Percentiles rank a stretch among this genome's conserved stretches.
These are phyloP conservation scores for Cyrtodaria siliqua DNA, from an alignment of 2,888 invertebrate species.

Conservation along the genomic window DNA sequence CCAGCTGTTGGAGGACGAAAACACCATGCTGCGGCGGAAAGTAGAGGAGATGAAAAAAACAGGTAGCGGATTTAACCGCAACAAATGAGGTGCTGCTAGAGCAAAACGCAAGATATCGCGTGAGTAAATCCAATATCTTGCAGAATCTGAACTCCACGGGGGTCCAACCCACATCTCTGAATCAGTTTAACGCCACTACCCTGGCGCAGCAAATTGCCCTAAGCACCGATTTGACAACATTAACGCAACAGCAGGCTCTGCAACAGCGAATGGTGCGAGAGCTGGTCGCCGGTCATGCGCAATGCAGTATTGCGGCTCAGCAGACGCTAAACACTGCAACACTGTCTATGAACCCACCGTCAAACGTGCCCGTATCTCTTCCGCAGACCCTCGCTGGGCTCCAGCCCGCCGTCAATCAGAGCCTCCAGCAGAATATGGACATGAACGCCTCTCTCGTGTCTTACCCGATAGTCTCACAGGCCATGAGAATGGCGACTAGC, in stretches of 20 bases:
- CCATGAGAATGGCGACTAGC: conserved; percentile 79
- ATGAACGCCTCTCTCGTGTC: conserved; percentile 78
- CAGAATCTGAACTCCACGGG: conserved; percentile 71
- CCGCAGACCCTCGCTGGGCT: conserved; percentile 77
- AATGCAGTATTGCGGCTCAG: conserved; percentile 65
- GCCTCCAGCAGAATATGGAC: conserved; percentile 68
- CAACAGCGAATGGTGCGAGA: conserved; percentile 81
- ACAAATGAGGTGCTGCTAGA: conserved; percentile 93
- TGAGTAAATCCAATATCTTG: conserved; percentile 77
- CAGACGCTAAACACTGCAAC: conserved; percentile 68
- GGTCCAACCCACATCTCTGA: conserved; percentile 66
- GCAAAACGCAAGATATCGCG: conserved; percentile 91
- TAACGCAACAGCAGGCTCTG: conserved; percentile 74
- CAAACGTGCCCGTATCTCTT: conserved; percentile 76
- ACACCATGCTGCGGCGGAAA: conserved; percentile 89
- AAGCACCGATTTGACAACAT: conserved; percentile 79
- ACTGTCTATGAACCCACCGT: conserved; percentile 76
- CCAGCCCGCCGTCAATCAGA: conserved; percentile 71
- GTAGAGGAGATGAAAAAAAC: conserved; percentile 91
- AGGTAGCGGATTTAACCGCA: conserved; percentile 90
- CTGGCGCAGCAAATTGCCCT: conserved; percentile 85
- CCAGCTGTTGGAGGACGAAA: conserved; percentile 89
- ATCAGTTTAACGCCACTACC: conserved; percentile 71
- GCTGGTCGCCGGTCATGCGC: conserved; percentile 64
- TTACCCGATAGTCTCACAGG: conserved; percentile 83